phyloP scores from a whole-genome alignment of 2,113 vertebrate species.

The Mustela nigripes region DNA sequence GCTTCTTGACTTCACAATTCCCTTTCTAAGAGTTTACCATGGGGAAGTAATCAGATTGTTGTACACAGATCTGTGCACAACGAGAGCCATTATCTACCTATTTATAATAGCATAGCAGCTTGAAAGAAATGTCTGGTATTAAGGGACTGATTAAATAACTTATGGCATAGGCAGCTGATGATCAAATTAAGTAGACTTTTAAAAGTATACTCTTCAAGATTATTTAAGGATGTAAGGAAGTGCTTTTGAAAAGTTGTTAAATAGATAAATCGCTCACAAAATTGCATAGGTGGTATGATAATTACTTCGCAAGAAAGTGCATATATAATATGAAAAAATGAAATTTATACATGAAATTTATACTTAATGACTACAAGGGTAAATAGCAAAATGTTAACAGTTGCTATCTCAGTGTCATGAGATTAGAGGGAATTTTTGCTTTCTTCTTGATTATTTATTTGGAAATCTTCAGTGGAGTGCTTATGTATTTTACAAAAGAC shows the following conservation, averaged over 20 bases:
- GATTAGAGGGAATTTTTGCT: background rate
- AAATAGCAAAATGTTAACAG: background rate
- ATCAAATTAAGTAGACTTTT: background rate
- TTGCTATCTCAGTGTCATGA: background rate
- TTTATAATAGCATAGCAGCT: slow-evolving; percentile 1
- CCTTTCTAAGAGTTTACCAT: background rate
- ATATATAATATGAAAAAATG: background rate
- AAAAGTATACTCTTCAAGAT: slow-evolving; percentile 12
- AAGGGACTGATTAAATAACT: slow-evolving; percentile 36
- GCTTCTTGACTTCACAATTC: background rate
- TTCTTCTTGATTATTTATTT: slow-evolving; percentile 46
- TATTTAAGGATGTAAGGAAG: slow-evolving; percentile 26
- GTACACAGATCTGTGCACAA: background rate
- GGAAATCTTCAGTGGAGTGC: background rate
- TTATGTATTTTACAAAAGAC: background rate
- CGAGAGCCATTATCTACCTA: background rate
- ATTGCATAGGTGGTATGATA: background rate
- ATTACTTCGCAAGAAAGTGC: slow-evolving; percentile 46
- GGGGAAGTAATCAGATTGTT: slow-evolving; percentile 20
- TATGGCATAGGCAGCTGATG: background rate
- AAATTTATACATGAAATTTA: background rate
- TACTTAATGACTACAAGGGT: background rate
- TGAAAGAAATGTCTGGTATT: background rate
- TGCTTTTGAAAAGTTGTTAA: slow-evolving; percentile 49
- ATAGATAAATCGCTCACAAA: slow-evolving; percentile 51